These are phyloP conservation scores for Pachydiplax longipennis DNA, from an alignment of 2,888 invertebrate species.

Conservation along the genomic window DNA sequence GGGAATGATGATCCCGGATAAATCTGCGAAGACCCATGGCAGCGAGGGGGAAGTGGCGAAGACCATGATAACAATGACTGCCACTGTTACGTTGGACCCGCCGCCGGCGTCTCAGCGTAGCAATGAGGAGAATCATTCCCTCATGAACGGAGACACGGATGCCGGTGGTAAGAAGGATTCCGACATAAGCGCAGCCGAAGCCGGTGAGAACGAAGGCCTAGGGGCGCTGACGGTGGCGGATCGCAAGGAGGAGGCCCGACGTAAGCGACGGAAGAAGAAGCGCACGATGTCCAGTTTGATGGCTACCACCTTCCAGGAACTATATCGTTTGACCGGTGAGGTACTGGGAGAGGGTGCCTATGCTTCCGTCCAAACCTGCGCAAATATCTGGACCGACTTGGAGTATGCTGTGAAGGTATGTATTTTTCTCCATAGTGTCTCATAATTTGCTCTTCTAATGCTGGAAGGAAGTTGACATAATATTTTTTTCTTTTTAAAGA, in stretches of 20 bases:
- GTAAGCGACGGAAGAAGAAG: slow-evolving; percentile 88
- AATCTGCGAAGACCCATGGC: background rate
- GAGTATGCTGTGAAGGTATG: slow-evolving; percentile 91
- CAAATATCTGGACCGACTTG: slow-evolving; percentile 87
- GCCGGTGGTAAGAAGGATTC: background rate
- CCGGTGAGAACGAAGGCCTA: slow-evolving; percentile 26
- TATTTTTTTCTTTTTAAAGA: slow-evolving; percentile 58
- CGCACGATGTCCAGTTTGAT: slow-evolving; percentile 82
- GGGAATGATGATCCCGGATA: slow-evolving; percentile 29
- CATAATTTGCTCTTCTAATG: background rate
- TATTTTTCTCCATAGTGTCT: background rate
- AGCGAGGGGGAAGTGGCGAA: slow-evolving; percentile 17
- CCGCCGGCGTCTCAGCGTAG: background rate
- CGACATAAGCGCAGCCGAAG: slow-evolving; percentile 28
- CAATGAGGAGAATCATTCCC: background rate
- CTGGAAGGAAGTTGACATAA: background rate
- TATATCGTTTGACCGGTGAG: slow-evolving; percentile 94
- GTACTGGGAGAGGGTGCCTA: slow-evolving; percentile 96
- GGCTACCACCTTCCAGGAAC: slow-evolving; percentile 92
- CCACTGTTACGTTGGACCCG: slow-evolving; percentile 29
- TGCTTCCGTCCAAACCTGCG: slow-evolving; percentile 93
- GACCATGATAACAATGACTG: slow-evolving; percentile 23
- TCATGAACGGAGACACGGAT: background rate
- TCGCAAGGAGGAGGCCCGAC: slow-evolving; percentile 87
- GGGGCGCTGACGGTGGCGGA: slow-evolving; percentile 56